A percentile compares a stretch with the other conserved stretches of the same genome.
phyloP scores from a whole-genome alignment of 2,888 invertebrate genomes.

The Pegoplata infirma region DNA sequence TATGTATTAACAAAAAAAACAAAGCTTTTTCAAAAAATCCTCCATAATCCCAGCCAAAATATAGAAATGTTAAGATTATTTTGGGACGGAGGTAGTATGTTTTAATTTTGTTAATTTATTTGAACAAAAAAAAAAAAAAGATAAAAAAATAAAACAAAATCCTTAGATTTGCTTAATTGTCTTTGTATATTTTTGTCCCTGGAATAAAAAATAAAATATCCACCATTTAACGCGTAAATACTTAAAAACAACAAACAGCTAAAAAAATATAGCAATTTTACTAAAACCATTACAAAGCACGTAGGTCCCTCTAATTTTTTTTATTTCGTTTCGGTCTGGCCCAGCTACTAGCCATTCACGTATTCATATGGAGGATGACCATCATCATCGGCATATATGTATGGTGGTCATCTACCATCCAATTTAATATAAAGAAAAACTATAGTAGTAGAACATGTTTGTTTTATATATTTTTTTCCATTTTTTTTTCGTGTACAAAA shows the following conservation, averaged over 20 bases:
- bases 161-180: constrained; percentile 63
- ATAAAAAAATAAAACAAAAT: constrained; percentile 41
- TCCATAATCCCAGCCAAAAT: too few species aligned
- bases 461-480: constrained; percentile 32
- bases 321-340: background rate
- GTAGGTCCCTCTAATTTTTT: constrained; percentile 13
- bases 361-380: background rate
- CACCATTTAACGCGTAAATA: constrained; percentile 60
- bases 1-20: too few species aligned
- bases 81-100: too few species aligned
- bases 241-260: constrained; percentile 39
- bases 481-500: constrained; percentile 10
- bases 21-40: too few species aligned
- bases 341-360: background rate
- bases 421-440: background rate
- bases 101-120: constrained; percentile 57
- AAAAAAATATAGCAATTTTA: constrained; percentile 45
- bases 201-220: constrained; percentile 40
- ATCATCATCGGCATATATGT: too few species aligned
- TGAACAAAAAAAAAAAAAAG: background rate
- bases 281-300: constrained; percentile 53
- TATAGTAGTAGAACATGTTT: constrained; percentile 31
- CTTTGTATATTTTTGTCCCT: constrained; percentile 36
- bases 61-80: too few species aligned
- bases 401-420: background rate